Conservation (phyloP, 2,113 vertebrate genomes). For the Thomomys bottae region DNA sequence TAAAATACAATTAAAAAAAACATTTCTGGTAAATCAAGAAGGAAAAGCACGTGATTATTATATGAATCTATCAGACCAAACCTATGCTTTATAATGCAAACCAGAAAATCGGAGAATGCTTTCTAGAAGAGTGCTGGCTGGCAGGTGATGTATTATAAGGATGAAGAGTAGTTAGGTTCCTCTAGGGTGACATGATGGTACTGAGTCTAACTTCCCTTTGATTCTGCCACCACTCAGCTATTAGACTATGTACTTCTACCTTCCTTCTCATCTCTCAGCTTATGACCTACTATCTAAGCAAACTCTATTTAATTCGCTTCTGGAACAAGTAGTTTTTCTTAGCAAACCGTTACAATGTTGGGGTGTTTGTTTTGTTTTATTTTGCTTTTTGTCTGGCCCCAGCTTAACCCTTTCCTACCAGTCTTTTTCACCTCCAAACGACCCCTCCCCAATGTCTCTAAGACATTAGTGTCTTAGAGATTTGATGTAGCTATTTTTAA, state of each 20-base stretch:
- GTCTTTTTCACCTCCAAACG: background rate
- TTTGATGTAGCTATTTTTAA: background rate
- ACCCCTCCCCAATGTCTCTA: background rate
- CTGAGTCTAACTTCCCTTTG: background rate
- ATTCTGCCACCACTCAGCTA: background rate
- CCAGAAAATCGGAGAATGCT: too few relatives aligned
- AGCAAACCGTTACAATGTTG: background rate
- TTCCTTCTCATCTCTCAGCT: background rate
- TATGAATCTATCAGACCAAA: background rate
- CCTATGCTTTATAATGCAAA: background rate
- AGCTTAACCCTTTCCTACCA: background rate
- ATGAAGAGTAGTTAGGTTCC: fast-evolving
- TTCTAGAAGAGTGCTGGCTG: background rate
- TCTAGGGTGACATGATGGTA: background rate
- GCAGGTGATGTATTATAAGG: background rate
- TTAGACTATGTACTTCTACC: background rate
- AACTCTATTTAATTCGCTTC: background rate
- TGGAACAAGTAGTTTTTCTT: background rate
- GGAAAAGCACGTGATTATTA: background rate
- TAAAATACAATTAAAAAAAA: too few relatives aligned
- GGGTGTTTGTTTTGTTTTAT: too few relatives aligned
- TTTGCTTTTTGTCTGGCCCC: background rate
- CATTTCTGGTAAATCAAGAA: background rate
- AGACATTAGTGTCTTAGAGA: background rate
- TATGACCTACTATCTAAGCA: background rate